A percentile compares a stretch with the other conserved stretches of the same genome.
Evolutionary conservation across 2,113 vertebrate species (phyloP).

Genomic region (Phycodurus eques): DNA sequence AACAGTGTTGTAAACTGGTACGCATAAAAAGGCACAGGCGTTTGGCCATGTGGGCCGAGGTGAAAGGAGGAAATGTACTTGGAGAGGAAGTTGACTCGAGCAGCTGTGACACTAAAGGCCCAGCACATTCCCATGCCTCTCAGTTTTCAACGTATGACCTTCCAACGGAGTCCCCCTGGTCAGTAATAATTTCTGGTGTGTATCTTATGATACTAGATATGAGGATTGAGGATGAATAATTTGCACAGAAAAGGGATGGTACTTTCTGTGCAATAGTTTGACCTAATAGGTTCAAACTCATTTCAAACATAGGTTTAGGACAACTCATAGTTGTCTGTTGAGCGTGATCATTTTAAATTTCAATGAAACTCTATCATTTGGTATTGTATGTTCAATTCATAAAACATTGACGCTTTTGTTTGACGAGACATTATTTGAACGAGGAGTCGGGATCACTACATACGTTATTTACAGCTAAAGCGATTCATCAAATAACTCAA

Average conservation of each 20-base stretch:
- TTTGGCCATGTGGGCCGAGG: constrained; percentile 48
- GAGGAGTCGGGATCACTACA: too few species aligned
- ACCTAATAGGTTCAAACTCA: neutral
- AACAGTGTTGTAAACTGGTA: constrained; percentile 26
- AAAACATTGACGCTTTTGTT: too few species aligned
- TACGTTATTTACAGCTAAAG: too few species aligned
- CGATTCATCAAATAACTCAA: too few species aligned
- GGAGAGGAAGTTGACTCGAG: constrained; percentile 60
- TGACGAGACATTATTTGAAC: too few species aligned
- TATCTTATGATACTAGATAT: constrained; percentile 22
- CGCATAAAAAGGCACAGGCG: constrained; percentile 17
- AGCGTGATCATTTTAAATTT: too few species aligned
- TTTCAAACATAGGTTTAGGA: neutral
- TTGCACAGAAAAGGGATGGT: constrained; percentile 41
- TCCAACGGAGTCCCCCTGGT: constrained; percentile 27
- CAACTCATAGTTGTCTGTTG: neutral
- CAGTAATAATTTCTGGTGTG: constrained; percentile 37
- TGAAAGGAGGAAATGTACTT: constrained; percentile 64
- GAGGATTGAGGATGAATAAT: neutral
- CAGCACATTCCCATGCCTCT: constrained; percentile 61
- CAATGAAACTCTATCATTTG: too few species aligned
- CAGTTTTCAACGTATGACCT: constrained; percentile 68
- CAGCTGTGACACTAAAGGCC: constrained; percentile 66
- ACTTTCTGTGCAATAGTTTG: constrained; percentile 13
- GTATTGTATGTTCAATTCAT: too few species aligned